Percentiles rank a stretch among this genome's conserved stretches.
phyloP scores from a whole-genome alignment of 64 coral and sea anemone species.

The Montipora efflorescens region DNA sequence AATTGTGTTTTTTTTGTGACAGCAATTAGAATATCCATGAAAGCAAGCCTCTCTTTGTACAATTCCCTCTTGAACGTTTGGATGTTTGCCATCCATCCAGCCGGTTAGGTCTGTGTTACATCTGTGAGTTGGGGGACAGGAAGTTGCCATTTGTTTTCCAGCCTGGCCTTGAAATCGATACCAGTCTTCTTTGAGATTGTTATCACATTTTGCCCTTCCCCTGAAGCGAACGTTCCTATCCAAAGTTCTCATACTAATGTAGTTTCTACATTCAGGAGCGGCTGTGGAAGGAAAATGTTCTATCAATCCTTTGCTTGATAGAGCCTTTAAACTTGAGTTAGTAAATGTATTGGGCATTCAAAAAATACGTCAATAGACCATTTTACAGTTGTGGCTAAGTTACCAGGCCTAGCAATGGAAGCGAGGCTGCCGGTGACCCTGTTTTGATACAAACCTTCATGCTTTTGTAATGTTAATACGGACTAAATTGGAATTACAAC shows the following conservation, averaged over 20 bases:
- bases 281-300: not conserved
- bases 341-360: too few species aligned
- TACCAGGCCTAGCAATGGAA: too few species aligned
- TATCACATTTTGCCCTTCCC: not conserved
- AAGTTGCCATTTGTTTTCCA: conserved; percentile 3
- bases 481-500: too few species aligned
- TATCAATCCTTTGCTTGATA: too few species aligned
- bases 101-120: conserved; percentile 22
- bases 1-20: not conserved
- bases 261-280: not conserved
- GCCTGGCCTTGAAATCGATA: conserved; percentile 34
- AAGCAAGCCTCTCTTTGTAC: conserved; percentile 36
- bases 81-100: conserved; percentile 33
- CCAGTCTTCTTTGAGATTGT: conserved; percentile 4
- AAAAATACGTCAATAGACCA: too few species aligned
- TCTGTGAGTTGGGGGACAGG: not conserved
- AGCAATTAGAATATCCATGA: not conserved
- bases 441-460: too few species aligned
- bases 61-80: conserved; percentile 35
- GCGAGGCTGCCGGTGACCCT: too few species aligned
- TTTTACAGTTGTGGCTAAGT: too few species aligned
- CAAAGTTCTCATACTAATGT: not conserved
- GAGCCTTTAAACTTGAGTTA: too few species aligned
- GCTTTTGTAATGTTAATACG: too few species aligned
- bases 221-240: not conserved